Evolutionary conservation across 2,888 invertebrate species (phyloP).

Genomic region (Noctua janthina): DNA sequence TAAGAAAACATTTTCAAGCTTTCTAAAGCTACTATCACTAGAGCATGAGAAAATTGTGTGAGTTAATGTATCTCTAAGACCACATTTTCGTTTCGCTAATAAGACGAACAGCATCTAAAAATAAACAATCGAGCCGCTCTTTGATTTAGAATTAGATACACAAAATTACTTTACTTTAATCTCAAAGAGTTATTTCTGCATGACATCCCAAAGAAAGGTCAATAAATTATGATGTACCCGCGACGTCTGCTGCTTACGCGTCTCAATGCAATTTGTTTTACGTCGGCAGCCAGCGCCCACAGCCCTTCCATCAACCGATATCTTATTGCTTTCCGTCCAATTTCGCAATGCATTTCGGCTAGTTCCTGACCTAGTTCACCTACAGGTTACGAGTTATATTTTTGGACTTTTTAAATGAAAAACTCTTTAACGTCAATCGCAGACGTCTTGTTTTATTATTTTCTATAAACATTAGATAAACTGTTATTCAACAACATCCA

Average conservation of each 20-base stretch:
- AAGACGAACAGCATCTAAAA: background rate
- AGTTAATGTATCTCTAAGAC: background rate
- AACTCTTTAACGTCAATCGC: background rate
- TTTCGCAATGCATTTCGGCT: constrained; percentile 66
- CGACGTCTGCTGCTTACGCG: constrained; percentile 56
- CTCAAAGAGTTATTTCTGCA: constrained; percentile 27
- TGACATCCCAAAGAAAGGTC: constrained; percentile 51
- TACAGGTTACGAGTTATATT: constrained; percentile 11
- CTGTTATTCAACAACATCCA: background rate
- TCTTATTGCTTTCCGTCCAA: constrained; percentile 71
- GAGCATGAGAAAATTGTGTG: background rate
- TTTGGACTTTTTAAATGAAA: constrained; percentile 16
- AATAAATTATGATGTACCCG: constrained; percentile 53
- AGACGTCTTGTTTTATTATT: background rate
- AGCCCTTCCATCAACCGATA: constrained; percentile 67
- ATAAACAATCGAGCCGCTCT: background rate
- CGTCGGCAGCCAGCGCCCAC: constrained; percentile 45
- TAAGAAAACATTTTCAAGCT: background rate
- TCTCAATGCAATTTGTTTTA: constrained; percentile 60
- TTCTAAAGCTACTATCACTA: background rate
- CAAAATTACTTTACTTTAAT: constrained; percentile 6
- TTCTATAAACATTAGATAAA: too few relatives aligned
- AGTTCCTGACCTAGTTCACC: constrained; percentile 58
- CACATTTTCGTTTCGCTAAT: background rate
- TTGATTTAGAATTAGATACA: constrained; percentile 13